Evolutionary conservation across 1,140 invertebrate species (phyloP).

Genomic region (Orchestia grillus): DNA sequence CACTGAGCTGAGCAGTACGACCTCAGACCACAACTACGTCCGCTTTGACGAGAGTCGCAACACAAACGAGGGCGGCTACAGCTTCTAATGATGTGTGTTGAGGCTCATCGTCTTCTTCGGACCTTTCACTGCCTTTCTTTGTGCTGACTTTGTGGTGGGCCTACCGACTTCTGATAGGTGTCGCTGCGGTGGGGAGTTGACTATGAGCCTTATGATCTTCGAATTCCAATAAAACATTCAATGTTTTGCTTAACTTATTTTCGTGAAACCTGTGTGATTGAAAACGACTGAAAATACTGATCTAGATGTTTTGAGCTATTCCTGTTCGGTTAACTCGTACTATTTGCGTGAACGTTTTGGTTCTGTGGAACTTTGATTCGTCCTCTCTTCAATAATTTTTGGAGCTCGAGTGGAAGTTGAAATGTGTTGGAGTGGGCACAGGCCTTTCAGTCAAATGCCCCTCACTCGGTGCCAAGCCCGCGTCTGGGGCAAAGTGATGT

Average conservation of each 20-base stretch:
- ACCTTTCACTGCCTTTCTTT: not conserved
- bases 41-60: not conserved
- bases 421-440: not conserved
- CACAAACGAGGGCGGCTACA: conserved; percentile 7
- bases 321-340: not conserved
- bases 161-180: not conserved
- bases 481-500: not conserved
- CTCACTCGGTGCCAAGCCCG: not conserved
- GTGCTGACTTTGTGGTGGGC: not conserved
- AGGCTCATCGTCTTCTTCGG: not conserved
- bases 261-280: not conserved
- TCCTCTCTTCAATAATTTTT: not conserved
- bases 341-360: not conserved
- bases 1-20: not conserved
- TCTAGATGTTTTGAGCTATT: not conserved
- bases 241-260: not conserved
- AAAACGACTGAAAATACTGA: not conserved
- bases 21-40: not conserved
- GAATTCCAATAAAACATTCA: not conserved
- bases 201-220: not conserved
- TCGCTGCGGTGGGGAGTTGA: not conserved
- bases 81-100: not conserved
- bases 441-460: not conserved
- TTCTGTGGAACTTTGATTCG: not conserved
- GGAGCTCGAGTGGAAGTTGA: not conserved